phyloP scores from a whole-genome alignment of 1,140 invertebrate species.

The Myzus persicae region DNA sequence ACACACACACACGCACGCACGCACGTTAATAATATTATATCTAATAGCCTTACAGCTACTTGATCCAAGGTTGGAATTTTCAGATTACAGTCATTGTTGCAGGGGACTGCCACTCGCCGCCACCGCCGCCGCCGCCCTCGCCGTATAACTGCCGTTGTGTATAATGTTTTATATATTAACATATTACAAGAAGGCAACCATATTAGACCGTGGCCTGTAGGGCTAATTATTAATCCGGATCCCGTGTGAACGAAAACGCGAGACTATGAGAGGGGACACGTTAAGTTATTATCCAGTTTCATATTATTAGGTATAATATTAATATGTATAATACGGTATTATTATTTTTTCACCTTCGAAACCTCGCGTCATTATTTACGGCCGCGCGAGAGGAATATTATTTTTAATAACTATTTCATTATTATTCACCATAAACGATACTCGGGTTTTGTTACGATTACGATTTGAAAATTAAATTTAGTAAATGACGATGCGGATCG shows the following conservation, averaged over 20 bases:
- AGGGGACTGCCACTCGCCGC: background rate
- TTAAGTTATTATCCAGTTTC: slow-evolving; percentile 52
- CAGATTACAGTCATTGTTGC: slow-evolving; percentile 56
- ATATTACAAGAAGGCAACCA: slow-evolving; percentile 47
- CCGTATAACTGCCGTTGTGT: background rate
- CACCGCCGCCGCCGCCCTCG: background rate
- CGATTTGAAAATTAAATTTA: background rate
- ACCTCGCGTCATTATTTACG: background rate
- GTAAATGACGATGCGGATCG: background rate
- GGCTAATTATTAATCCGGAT: slow-evolving; percentile 56
- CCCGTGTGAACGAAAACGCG: slow-evolving; percentile 53
- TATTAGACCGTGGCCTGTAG: slow-evolving; percentile 51
- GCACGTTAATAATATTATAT: slow-evolving; percentile 37
- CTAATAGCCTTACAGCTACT: slow-evolving; percentile 56
- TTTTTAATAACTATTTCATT: background rate
- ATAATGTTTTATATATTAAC: slow-evolving; percentile 44
- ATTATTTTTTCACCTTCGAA: background rate
- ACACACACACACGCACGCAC: background rate
- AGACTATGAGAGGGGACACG: background rate
- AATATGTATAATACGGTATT: background rate
- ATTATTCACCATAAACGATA: background rate
- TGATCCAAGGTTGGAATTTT: slow-evolving; percentile 56
- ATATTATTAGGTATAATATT: background rate
- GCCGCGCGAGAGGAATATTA: background rate
- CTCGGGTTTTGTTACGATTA: background rate